Evolutionary conservation across 1,140 invertebrate species (phyloP), one percentile per base, ranked within the genome.

Genomic region (Trinorchestia longiramus): DNA sequence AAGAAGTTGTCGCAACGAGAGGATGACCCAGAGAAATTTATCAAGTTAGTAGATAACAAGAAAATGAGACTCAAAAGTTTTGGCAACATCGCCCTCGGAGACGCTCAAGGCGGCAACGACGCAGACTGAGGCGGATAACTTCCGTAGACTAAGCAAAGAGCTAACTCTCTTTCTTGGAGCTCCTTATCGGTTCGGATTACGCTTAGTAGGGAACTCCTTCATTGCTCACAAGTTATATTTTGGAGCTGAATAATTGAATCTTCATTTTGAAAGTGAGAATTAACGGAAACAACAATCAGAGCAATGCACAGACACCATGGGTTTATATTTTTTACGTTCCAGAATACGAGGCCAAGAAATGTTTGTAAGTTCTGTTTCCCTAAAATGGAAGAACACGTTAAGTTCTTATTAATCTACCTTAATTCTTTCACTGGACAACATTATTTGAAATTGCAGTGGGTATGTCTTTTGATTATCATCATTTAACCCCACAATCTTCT

Each of bases 11-110:
- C 11, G 88, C 43, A 43, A 41, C 88, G 88, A 90, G 88, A 28
- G 43, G 43, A 36, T 15, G 88, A 41, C 88, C 88, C n/a, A 43
- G 88, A 41, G 15, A 90, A 90, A 90, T 90, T 90, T 90, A 90
- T 0, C 43, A 90, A 90, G 88, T 90, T 90, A 42, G 88, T 15
- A 90, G 88, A 90, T 90, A 90, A 90, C 88, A 90, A 90, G 88
- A 90, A 90, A 90, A 90, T 90, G 88, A 90, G 88, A 41, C 88
- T 36, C 88, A 90, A 36, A 90, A 90, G 41, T 90, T 90, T 43
- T 43, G 88, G 43, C 88, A 43, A 90, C 88, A 90, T 42, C 88
- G n/a, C 88, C 88, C 28, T 6, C 15, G 11, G 88, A 15, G 88
- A 90, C 88, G n/a, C 36, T 42, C 36, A 0, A 42, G 11, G 36